Percentiles rank a stretch among this genome's conserved stretches.
Conservation (phyloP, 2,888 invertebrate genomes). For the Choreutis nemorana region DNA sequence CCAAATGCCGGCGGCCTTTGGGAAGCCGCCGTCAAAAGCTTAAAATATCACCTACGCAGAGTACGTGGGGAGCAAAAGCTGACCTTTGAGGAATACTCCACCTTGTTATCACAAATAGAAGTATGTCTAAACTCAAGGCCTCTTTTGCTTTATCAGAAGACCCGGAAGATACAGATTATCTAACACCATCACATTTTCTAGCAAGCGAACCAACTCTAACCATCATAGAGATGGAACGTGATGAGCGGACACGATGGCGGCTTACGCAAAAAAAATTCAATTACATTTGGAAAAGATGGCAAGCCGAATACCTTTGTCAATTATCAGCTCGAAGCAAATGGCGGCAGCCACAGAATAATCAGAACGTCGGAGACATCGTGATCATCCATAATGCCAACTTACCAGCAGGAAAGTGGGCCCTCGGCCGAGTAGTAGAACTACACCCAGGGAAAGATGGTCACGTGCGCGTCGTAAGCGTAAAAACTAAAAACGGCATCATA, state of each 20-base stretch:
- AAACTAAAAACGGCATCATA: background rate
- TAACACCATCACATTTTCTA: too few species aligned
- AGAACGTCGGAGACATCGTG: background rate
- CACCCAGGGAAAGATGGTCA: too few species aligned
- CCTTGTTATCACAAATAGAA: background rate
- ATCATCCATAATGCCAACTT: too few species aligned
- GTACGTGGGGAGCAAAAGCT: background rate
- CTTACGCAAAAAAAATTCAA: background rate
- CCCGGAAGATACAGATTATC: too few species aligned
- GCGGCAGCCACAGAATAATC: background rate
- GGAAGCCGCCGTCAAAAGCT: background rate
- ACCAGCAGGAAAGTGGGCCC: too few species aligned
- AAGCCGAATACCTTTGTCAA: background rate
- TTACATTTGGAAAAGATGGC: background rate
- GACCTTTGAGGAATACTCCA: background rate
- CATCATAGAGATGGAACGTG: background rate
- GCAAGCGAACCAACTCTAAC: too few species aligned
- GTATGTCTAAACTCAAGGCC: background rate
- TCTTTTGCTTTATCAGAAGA: background rate
- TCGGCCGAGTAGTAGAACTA: too few species aligned
- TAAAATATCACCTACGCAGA: background rate
- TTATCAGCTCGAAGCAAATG: background rate
- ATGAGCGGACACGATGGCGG: background rate
- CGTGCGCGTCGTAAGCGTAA: too few species aligned
- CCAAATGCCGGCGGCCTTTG: background rate